Base-by-base conservation (phyloP, 2,888 invertebrate genomes). In the Megastigmus dorsalis region DNA sequence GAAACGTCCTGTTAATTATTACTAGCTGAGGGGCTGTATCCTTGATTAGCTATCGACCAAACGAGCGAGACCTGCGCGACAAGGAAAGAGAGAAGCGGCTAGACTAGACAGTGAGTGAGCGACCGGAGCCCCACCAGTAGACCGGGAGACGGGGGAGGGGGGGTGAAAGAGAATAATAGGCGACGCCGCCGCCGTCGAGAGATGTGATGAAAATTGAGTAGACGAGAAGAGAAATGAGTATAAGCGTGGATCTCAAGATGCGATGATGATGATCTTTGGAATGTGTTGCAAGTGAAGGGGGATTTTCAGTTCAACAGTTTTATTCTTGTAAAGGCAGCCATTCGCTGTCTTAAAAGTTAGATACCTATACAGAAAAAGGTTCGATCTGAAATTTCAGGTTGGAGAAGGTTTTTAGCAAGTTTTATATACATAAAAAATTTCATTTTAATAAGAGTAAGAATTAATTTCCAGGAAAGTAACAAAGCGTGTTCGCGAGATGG, bases 1-100 rank as follows among this genome's bases (percentile, higher is more conserved):
- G 75, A 75, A 77, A 73, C 75, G 70, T 73, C 77, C 70, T 70
- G 77, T 77, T 77, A 77, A 77, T 77, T 77, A 77, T 75, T 75
- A 75, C 73, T 59, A 48, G 28, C 50, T 36, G 23, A 33, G 54
- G 63, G 67, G 66, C 70, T 67, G 75, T 70, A 75, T 75, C 73
- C 77, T 75, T 75, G 77, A 77, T 77, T 77, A 77, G 75, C 73
- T 77, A 75, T 75, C 77, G 75, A 75, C 73, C 77, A 75, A 77
- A 73, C 75, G 75, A 71, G 68, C 67, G 65, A n/a, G n/a, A 65
- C 15, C 26, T n/a, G n/a, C 18, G n/a, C 48, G 33, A 33, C 33
- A 48, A 63, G 62, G 45, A 62, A 30, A 45, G 33, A 54, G 33
- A 62, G 62, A 26, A 6, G 10, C 38, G 41, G 7, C 3, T 1